These are phyloP conservation scores for Paramuricea clavata DNA, from an alignment of 92 coral and sea anemone species.

Conservation along the genomic window DNA sequence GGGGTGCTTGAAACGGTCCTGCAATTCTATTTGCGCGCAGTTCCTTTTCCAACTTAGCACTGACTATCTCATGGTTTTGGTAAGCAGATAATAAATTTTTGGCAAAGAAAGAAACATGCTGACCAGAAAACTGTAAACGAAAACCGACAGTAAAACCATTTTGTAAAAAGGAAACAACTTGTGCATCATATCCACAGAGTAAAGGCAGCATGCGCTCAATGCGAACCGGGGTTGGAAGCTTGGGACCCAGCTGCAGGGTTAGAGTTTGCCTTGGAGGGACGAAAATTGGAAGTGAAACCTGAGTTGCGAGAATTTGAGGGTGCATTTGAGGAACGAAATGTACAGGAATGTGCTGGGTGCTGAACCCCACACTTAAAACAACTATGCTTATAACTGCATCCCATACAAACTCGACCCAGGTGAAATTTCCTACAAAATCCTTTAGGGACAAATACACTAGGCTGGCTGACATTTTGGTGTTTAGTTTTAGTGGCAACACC, in stretches of 20 bases:
- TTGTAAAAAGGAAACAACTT: constrained; percentile 46
- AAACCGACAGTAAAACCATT: constrained; percentile 66
- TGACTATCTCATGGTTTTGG: neutral
- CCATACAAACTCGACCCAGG: neutral
- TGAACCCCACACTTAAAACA: neutral
- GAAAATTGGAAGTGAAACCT: neutral
- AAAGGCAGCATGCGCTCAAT: constrained; percentile 39
- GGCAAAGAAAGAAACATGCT: neutral
- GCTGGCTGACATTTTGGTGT: neutral
- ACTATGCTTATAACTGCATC: neutral
- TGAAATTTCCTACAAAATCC: neutral
- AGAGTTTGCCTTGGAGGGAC: no score
- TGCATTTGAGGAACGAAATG: neutral
- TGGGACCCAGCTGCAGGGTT: neutral
- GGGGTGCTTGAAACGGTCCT: constrained; percentile 65
- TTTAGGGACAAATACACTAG: neutral
- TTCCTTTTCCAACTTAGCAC: neutral
- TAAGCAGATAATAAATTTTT: neutral
- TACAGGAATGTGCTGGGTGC: neutral
- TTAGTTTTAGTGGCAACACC: neutral
- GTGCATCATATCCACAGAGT: constrained; percentile 47
- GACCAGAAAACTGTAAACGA: constrained; percentile 63
- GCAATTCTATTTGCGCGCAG: constrained; percentile 44
- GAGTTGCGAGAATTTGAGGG: neutral
- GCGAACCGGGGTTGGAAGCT: constrained; percentile 72